These are phyloP conservation scores for Orthonevra nobilis DNA, from an alignment of 2,888 invertebrate genomes.

Conservation along the genomic window DNA sequence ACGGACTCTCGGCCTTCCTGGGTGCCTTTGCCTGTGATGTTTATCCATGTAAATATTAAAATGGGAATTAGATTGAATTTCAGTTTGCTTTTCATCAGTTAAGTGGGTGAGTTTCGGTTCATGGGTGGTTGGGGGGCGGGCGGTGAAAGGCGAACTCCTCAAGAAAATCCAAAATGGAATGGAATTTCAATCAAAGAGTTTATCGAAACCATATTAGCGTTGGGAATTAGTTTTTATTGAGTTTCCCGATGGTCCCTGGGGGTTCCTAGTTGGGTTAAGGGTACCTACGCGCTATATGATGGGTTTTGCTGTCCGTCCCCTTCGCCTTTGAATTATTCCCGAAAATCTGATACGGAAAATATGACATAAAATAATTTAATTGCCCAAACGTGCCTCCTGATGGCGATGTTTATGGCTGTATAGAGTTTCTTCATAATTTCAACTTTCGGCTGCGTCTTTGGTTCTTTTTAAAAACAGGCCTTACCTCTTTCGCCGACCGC, in stretches of 20 bases:
- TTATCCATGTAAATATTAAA: constrained; percentile 70
- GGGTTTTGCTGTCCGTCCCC: too few relatives aligned
- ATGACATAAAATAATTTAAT: constrained; percentile 68
- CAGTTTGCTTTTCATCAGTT: constrained; percentile 68
- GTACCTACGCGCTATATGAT: too few relatives aligned
- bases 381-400: constrained; percentile 45
- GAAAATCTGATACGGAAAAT: constrained; percentile 38
- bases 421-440: constrained; percentile 54
- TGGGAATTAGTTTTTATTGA: constrained; percentile 35
- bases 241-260: constrained; percentile 28
- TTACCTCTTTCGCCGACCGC: too few relatives aligned
- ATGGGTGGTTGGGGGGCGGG: neutral
- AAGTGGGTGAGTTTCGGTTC: constrained; percentile 41
- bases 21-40: constrained; percentile 31
- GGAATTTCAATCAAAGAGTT: constrained; percentile 62
- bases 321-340: constrained; percentile 31
- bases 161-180: constrained; percentile 54
- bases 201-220: constrained; percentile 48
- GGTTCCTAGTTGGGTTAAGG: neutral
- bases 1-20: neutral
- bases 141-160: neutral
- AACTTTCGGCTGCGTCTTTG: constrained; percentile 12
- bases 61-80: constrained; percentile 70
- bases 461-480: too few relatives aligned
- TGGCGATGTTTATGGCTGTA: constrained; percentile 46